Conservation (phyloP, 2,797 vertebrate species). For the Microcaecilia unicolor region DNA sequence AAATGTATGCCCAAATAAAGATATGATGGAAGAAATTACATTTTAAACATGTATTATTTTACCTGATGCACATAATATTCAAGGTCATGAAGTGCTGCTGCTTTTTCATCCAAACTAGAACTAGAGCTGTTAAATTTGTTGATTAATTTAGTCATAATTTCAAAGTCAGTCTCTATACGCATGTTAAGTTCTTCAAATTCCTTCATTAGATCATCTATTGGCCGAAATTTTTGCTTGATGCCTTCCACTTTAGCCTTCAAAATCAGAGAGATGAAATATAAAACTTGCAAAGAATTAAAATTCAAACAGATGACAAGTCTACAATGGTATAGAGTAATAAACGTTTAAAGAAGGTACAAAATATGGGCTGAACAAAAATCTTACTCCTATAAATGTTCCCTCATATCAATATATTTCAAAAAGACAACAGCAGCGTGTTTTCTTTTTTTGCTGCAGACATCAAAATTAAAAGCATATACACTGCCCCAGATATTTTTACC, state of each 20-base stretch:
- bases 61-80: constrained; percentile 96
- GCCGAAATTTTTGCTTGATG: constrained; percentile 55
- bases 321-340: not conserved
- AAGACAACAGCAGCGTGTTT: too few species aligned
- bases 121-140: constrained; percentile 69
- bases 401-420: too few species aligned
- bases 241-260: constrained; percentile 43
- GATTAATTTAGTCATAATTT: constrained; percentile 79
- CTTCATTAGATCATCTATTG: constrained; percentile 77
- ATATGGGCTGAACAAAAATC: too few species aligned
- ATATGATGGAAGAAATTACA: not conserved
- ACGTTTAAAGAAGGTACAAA: too few species aligned
- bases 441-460: too few species aligned
- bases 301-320: not conserved
- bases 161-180: constrained; percentile 79
- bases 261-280: constrained; percentile 4
- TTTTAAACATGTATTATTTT: constrained; percentile 7
- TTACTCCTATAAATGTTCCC: too few species aligned
- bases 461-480: too few species aligned
- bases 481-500: too few species aligned
- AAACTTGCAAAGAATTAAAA: too few species aligned
- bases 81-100: constrained; percentile 74
- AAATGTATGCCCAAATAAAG: too few species aligned
- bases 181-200: constrained; percentile 78
- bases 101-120: constrained; percentile 64